A percentile compares a stretch with the other conserved stretches of the same genome.
phyloP scores from a whole-genome alignment of 2,797 vertebrate genomes.

The Ctenosaura bakeri region DNA sequence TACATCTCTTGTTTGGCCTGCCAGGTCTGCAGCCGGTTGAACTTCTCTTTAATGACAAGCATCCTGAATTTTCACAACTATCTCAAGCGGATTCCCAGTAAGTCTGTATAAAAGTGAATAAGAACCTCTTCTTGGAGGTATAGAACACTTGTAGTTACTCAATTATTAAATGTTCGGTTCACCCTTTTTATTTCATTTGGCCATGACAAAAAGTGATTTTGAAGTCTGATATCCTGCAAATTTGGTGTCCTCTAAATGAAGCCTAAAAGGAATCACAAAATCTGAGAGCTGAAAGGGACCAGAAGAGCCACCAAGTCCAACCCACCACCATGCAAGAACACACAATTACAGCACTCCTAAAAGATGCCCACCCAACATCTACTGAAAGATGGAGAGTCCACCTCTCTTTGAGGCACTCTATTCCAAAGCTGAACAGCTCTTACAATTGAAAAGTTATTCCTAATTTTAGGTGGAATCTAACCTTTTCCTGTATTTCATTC shows the following conservation, averaged over 20 bases:
- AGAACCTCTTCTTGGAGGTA: not conserved
- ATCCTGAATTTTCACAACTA: not conserved
- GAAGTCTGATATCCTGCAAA: not conserved
- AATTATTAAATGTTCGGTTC: not conserved
- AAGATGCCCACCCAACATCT: no score
- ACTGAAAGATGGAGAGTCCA: no score
- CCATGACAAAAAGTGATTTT: not conserved
- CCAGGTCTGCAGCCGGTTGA: not conserved
- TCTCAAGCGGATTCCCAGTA: not conserved
- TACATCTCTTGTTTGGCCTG: not conserved
- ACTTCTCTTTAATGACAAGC: not conserved
- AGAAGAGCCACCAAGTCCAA: no score
- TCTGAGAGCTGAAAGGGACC: no score
- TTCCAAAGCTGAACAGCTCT: no score
- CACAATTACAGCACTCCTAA: no score
- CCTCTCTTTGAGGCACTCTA: no score
- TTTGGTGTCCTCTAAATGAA: not conserved
- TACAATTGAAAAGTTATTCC: no score
- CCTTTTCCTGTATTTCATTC: no score
- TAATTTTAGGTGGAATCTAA: no score
- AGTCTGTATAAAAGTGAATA: not conserved
- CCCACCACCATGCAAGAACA: no score
- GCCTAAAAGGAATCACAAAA: no score
- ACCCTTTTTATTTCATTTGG: not conserved
- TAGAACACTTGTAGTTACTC: not conserved